Evolutionary conservation across 1,140 invertebrate genomes (phyloP), one percentile per base, ranked within the genome.

Genomic region (Drosophila sp.): DNA sequence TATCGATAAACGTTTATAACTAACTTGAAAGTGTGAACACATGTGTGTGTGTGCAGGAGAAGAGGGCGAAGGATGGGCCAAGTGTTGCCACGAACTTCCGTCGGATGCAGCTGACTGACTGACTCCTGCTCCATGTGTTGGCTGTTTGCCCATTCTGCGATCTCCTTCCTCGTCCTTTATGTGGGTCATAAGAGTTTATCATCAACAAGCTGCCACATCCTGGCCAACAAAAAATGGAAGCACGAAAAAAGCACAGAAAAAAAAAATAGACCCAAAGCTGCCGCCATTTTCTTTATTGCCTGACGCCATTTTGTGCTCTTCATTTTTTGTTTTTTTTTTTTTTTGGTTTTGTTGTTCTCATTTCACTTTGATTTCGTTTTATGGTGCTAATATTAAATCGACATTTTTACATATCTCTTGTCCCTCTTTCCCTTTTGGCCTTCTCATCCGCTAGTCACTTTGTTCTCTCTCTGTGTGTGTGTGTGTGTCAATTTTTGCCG

Each of bases 1-100:
- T 86, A 87, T 86, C 80, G 83, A 89, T 86, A 86, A 86, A 83
- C 83, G 79, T 87, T 86, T 86, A 83, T 87, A 86, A 87, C 83
- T 83, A 86, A 86, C 76, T 86, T 87, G 60, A 73, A 81, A 79
- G 63, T 70, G 78, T 78, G 79, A 75, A 71, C 65, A 66, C 72
- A 30, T 64, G 66, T 57, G n/a, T 35, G 41, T 10, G 25, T 2
- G 23, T 38, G 33, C n/a, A n/a, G 47, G 27, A 7, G 11, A 41
- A 40, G 33, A 50, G 58, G 75, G 44, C 41, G 35, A 57, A 41
- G 44, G 23, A 27, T 25, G 44, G 25, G 60, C 47, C 66, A 73
- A 86, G 83, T 86, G 79, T 87, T 86, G 84, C 73, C 80, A 82
- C 76, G 76, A 86, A 89, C 84, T 83, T 89, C 83, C 83, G 83